A percentile compares a stretch with the other conserved stretches of the same genome.
Conservation (phyloP, 2,888 invertebrate species). For the Drosophila vallismaia region DNA sequence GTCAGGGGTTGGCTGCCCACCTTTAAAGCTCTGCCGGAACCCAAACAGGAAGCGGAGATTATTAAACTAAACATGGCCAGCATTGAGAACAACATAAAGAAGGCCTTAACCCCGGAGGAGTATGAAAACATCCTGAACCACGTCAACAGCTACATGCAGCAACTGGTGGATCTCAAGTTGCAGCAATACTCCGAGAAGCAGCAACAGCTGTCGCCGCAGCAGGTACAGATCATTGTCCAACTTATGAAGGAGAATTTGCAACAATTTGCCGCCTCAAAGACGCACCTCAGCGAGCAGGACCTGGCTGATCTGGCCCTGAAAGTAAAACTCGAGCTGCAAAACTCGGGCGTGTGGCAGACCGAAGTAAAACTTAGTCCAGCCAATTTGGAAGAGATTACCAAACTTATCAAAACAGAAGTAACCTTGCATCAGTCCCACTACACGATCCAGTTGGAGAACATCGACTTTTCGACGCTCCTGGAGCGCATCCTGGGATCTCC, state of each 20-base stretch:
- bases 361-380: slow-evolving; percentile 74
- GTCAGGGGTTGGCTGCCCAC: slow-evolving; percentile 54
- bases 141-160: slow-evolving; percentile 82
- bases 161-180: slow-evolving; percentile 80
- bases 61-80: slow-evolving; percentile 61
- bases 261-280: slow-evolving; percentile 49
- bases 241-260: slow-evolving; percentile 79
- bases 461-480: slow-evolving; percentile 82
- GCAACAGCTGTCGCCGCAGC: slow-evolving; percentile 63
- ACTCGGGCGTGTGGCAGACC: slow-evolving; percentile 50
- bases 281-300: slow-evolving; percentile 69
- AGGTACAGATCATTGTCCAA: slow-evolving; percentile 74
- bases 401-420: slow-evolving; percentile 71
- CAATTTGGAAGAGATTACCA: slow-evolving; percentile 82
- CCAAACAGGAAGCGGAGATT: slow-evolving; percentile 39
- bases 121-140: slow-evolving; percentile 82
- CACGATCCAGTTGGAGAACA: slow-evolving; percentile 70
- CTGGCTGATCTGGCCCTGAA: slow-evolving; percentile 76
- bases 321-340: slow-evolving; percentile 66
- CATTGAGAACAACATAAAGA: slow-evolving; percentile 68
- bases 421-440: slow-evolving; percentile 63
- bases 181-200: slow-evolving; percentile 51
- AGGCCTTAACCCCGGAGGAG: slow-evolving; percentile 79
- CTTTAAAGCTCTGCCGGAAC: slow-evolving; percentile 1
- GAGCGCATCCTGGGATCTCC: slow-evolving; percentile 81